Evolutionary conservation across 1,140 invertebrate genomes (phyloP).

Genomic region (Spodoptera litura): DNA sequence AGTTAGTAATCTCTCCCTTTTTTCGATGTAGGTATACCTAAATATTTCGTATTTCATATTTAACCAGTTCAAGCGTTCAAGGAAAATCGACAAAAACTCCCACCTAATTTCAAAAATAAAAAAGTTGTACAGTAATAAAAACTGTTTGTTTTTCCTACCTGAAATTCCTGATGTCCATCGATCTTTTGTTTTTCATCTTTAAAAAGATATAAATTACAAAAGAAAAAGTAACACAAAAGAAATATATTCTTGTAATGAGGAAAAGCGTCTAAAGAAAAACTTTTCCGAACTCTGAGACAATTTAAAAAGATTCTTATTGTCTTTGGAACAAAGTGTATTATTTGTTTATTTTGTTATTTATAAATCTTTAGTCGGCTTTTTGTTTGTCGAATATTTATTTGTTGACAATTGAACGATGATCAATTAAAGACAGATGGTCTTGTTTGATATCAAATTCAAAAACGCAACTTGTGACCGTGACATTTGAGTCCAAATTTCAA

Average conservation of each 20-base stretch:
- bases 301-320: conserved; percentile 13
- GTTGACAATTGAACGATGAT: background rate
- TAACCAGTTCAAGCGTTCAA: no score
- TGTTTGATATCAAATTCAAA: no score
- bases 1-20: no score
- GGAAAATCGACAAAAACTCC: no score
- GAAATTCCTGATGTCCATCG: conserved; percentile 3
- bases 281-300: background rate
- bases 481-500: no score
- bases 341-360: conserved; percentile 2
- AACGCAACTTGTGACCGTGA: no score
- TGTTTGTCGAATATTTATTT: background rate
- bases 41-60: no score
- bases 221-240: conserved; percentile 20
- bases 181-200: conserved; percentile 12
- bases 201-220: conserved; percentile 15
- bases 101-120: background rate
- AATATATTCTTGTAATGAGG: conserved; percentile 16
- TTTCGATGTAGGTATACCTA: no score
- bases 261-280: conserved; percentile 7
- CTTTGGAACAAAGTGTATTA: background rate
- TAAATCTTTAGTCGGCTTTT: background rate
- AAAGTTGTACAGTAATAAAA: background rate
- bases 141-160: no score
- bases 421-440: no score